Evolutionary conservation across 1,140 invertebrate genomes (phyloP).

Genomic region (Ips nitidus): DNA sequence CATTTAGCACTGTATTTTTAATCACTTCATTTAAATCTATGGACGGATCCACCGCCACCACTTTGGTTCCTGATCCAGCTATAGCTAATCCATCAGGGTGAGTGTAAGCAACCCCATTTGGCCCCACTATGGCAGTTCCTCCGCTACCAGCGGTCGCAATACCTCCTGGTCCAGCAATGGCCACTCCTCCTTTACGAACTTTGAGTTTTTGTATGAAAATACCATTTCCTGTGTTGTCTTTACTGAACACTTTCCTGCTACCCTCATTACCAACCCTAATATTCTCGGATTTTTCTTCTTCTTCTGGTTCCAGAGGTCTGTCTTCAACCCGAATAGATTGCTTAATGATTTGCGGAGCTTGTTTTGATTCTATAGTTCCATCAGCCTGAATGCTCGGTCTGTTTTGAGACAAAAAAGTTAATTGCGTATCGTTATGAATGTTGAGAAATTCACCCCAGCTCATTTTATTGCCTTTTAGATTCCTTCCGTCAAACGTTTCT

Average conservation of each 20-base stretch:
- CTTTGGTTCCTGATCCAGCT: constrained; percentile 66
- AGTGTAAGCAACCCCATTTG: constrained; percentile 69
- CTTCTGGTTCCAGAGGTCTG: constrained; percentile 31
- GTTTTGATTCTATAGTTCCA: background rate
- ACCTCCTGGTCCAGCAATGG: constrained; percentile 72
- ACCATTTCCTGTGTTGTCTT: constrained; percentile 53
- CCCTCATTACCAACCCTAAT: constrained; percentile 39
- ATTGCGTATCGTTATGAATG: background rate
- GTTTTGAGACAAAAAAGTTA: constrained; percentile 1
- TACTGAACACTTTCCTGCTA: constrained; percentile 44
- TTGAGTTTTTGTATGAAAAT: constrained; percentile 67
- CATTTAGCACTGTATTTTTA: constrained; percentile 43
- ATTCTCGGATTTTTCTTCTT: constrained; percentile 40
- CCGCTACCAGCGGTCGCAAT: constrained; percentile 72
- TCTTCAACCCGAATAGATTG: constrained; percentile 36
- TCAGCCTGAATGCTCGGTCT: background rate
- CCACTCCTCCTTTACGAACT: constrained; percentile 69
- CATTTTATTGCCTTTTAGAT: constrained; percentile 22
- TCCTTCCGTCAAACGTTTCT: background rate
- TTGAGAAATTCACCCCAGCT: constrained; percentile 20
- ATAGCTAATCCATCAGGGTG: constrained; percentile 68
- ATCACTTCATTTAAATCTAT: constrained; percentile 55
- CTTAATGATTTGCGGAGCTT: constrained; percentile 17
- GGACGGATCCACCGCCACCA: constrained; percentile 61
- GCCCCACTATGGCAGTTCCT: constrained; percentile 72